A percentile compares a stretch with the other conserved stretches of the same genome.
Conservation (phyloP, 2,113 vertebrate species). For the Zeus faber region DNA sequence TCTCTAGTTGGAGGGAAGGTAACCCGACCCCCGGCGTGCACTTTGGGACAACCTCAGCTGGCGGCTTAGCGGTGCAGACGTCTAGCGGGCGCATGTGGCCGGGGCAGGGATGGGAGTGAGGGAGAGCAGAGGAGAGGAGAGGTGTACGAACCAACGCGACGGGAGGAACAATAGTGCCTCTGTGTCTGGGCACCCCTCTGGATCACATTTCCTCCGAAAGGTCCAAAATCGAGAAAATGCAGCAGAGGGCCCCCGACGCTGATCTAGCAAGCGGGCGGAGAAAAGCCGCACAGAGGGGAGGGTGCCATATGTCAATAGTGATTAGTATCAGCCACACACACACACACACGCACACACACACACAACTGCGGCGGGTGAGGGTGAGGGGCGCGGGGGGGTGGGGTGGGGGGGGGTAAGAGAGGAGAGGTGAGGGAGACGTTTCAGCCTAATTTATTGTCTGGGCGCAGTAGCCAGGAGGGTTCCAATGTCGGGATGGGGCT, state of each 20-base stretch:
- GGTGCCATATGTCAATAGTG: conserved; percentile 61
- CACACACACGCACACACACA: conserved; percentile 31
- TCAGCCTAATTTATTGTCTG: conserved; percentile 48
- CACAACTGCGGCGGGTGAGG: conserved; percentile 7
- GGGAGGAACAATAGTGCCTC: conserved; percentile 67
- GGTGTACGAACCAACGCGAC: conserved; percentile 33
- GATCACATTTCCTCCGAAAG: conserved; percentile 69
- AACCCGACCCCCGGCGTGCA: conserved; percentile 54
- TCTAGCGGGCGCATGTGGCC: conserved; percentile 50
- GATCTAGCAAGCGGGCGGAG: conserved; percentile 45
- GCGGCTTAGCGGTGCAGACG: conserved; percentile 52
- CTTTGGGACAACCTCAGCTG: conserved; percentile 55
- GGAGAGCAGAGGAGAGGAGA: conserved; percentile 21
- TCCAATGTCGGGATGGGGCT: conserved; percentile 29
- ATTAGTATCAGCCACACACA: conserved; percentile 64
- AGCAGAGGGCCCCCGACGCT: conserved; percentile 55
- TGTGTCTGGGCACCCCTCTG: conserved; percentile 62
- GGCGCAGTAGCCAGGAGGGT: conserved; percentile 33
- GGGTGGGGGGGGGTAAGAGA: neutral
- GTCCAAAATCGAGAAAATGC: too few species aligned
- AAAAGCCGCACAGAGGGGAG: conserved; percentile 60
- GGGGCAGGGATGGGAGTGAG: conserved; percentile 27
- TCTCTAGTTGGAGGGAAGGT: conserved; percentile 38
- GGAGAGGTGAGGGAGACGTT: too few species aligned
- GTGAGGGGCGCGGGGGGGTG: conserved; percentile 4